These are phyloP conservation scores for Deroplatys truncata DNA, from an alignment of 2,888 invertebrate genomes.

Conservation along the genomic window DNA sequence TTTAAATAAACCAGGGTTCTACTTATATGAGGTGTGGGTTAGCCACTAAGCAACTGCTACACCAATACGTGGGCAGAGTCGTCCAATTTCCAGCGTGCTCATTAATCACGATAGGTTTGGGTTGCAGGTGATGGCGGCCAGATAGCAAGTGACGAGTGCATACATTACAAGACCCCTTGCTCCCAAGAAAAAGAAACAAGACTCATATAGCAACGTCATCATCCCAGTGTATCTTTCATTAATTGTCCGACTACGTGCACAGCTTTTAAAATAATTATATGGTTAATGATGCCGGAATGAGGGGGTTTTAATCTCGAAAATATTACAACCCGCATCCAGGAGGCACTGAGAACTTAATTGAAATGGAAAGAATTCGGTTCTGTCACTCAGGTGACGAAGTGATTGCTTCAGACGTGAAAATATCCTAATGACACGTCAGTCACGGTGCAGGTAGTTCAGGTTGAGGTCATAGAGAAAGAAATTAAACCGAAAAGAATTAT, in stretches of 20 bases:
- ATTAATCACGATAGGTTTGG: slow-evolving; percentile 2
- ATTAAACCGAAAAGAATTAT: no score
- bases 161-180: not conserved
- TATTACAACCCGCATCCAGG: not conserved
- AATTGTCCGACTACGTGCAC: not conserved
- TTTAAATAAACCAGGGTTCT: no score
- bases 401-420: no score
- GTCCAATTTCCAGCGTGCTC: not conserved
- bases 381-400: no score
- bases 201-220: not conserved
- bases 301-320: not conserved
- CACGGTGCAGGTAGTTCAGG: no score
- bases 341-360: no score
- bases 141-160: slow-evolving; percentile 12
- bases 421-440: no score
- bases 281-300: slow-evolving; percentile 11
- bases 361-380: no score
- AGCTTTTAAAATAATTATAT: slow-evolving; percentile 15
- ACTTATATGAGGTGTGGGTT: not conserved
- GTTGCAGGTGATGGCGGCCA: not conserved
- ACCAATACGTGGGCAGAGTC: not conserved
- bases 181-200: not conserved
- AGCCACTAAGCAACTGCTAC: no score
- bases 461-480: no score
- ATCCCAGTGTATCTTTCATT: not conserved